phyloP scores from a whole-genome alignment of 2,888 invertebrate genomes.

The Acleris literana region DNA sequence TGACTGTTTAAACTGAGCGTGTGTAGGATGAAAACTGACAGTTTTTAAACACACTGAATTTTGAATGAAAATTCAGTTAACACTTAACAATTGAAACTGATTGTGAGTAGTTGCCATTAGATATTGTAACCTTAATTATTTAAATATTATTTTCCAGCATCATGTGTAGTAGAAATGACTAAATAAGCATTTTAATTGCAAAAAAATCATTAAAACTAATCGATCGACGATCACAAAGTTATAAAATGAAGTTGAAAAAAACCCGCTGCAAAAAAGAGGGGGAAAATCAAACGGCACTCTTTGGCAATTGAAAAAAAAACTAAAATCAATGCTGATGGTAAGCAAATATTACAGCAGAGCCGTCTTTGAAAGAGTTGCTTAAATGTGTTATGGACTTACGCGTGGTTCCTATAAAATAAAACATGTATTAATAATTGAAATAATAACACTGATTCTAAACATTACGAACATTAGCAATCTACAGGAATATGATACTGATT shows the following conservation, averaged over 20 bases:
- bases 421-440: slow-evolving; percentile 58
- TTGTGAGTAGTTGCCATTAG: too few species aligned
- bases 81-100: too few species aligned
- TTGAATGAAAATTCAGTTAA: too few species aligned
- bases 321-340: slow-evolving; percentile 56
- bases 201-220: slow-evolving; percentile 36
- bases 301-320: slow-evolving; percentile 50
- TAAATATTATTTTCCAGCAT: neutral
- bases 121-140: too few species aligned
- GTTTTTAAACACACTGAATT: too few species aligned
- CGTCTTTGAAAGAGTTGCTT: slow-evolving; percentile 63
- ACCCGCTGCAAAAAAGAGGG: slow-evolving; percentile 3
- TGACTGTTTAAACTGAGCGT: too few species aligned
- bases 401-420: slow-evolving; percentile 84
- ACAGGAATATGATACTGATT: neutral
- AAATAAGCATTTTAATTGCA: slow-evolving; percentile 8
- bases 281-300: slow-evolving; percentile 37
- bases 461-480: slow-evolving; percentile 2
- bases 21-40: too few species aligned
- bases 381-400: slow-evolving; percentile 77
- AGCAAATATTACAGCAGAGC: slow-evolving; percentile 71
- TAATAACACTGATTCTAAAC: slow-evolving; percentile 19
- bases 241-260: slow-evolving; percentile 39
- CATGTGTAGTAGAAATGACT: slow-evolving; percentile 7
- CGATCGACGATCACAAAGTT: slow-evolving; percentile 49